Evolutionary conservation across 2,797 vertebrate species (phyloP), one percentile per base, ranked within the genome.

Genomic region (Schizopygopsis malacanthus): DNA sequence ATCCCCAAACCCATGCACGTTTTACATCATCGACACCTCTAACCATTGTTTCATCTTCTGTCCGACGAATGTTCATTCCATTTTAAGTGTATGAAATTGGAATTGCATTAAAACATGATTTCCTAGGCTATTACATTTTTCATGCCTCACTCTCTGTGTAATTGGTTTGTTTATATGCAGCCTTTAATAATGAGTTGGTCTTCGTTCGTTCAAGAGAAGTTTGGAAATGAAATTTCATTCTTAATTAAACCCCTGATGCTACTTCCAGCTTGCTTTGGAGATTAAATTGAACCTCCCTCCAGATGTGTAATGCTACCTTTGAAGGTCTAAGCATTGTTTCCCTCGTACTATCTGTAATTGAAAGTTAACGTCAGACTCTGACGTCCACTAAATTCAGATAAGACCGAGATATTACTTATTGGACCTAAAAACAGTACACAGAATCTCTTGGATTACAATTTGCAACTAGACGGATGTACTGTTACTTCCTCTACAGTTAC

Each of bases 191-290:
- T 25, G 63, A 85, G 79, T 59, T 76, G 70, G 79, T 71, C 75
- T 71, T 45, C 4, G 45, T 79, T 85, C 82, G 83, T 83, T 85
- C 63, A 72, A 28, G 47, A 73, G 78, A 80, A 86, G 47, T 82
- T 82, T 75, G 47, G 54, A 87, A 89, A 83, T 89, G n/a, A 82
- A 86, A 81, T 89, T 87, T 70, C 20, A 25, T 80, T 87, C 81
- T 83, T 87, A 89, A 89, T 89, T 87, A 87, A 87, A 87, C 71
- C 65, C 73, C 22, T 81, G 81, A 81, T 78, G 79, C 56, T 59
- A 43, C 86, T 59, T 87, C 61, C 77, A 45, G 81, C 84, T 67
- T 65, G 25, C 71, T 83, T 79, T 63, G 37, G 80, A 85, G 83
- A 89, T 89, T 86, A 85, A 89, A 86, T 18, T 79, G 80, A 85